These are phyloP conservation scores for Crypturellus tataupa DNA, from an alignment of 2,797 vertebrate genomes.

Conservation along the genomic window DNA sequence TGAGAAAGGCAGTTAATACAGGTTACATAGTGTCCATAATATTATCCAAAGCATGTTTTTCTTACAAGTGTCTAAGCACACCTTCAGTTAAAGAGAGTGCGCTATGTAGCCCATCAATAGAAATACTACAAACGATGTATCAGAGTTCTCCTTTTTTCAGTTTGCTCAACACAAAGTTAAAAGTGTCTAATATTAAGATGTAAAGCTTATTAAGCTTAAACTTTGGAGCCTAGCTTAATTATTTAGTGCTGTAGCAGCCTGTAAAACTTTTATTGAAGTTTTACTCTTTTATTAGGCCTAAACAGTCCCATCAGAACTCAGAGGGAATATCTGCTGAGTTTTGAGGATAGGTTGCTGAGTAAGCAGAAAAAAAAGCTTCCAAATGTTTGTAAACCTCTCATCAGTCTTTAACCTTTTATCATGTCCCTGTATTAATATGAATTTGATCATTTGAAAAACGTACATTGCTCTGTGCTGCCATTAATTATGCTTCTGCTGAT, in stretches of 20 bases:
- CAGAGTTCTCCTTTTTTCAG: neutral
- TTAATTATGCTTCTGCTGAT: slow-evolving; percentile 57
- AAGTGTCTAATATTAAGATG: neutral
- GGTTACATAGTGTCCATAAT: neutral
- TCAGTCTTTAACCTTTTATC: neutral
- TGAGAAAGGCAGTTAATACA: neutral
- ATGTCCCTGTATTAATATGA: neutral
- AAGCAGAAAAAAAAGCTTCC: neutral
- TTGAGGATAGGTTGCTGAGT: neutral
- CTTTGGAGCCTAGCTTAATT: neutral
- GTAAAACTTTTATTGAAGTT: neutral
- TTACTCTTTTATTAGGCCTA: neutral
- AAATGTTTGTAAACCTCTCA: neutral
- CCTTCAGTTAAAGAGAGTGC: neutral
- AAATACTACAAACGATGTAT: neutral
- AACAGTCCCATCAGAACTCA: neutral
- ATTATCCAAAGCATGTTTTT: neutral
- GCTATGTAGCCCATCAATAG: neutral
- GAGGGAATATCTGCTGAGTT: neutral
- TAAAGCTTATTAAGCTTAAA: no score
- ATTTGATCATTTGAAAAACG: slow-evolving; percentile 11
- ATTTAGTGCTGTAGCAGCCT: neutral
- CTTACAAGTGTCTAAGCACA: neutral
- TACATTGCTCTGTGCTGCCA: slow-evolving; percentile 36
- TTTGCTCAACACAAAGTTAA: neutral